Percentiles rank a stretch among this genome's conserved stretches.
These are phyloP conservation scores for Metacarcinus magister DNA, from an alignment of 2,888 invertebrate species.

Conservation along the genomic window DNA sequence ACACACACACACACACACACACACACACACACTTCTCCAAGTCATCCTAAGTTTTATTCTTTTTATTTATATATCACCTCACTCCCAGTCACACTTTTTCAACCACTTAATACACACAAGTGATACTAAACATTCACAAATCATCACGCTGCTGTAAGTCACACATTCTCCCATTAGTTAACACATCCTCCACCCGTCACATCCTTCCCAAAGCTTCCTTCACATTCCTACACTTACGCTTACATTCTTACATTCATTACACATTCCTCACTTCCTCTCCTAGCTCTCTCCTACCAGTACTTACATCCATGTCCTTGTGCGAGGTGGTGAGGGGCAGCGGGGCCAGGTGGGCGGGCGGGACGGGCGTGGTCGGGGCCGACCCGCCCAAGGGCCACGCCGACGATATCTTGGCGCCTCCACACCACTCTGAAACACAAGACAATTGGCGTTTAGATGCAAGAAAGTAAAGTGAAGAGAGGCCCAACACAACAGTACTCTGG, in stretches of 20 bases:
- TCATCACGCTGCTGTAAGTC: not conserved
- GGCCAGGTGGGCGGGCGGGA: constrained; percentile 69
- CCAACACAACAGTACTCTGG: not conserved
- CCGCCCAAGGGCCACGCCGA: constrained; percentile 82
- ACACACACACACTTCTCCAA: too few relatives aligned
- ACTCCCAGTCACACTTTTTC: not conserved
- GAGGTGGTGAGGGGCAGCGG: constrained; percentile 79
- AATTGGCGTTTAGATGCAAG: not conserved
- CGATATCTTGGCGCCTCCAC: constrained; percentile 78
- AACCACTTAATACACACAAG: not conserved
- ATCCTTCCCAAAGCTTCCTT: too few relatives aligned
- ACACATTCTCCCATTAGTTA: too few relatives aligned
- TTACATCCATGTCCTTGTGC: constrained; percentile 77
- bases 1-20: too few relatives aligned
- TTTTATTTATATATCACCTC: too few relatives aligned
- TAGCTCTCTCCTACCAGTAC: not conserved
- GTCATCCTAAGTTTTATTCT: too few relatives aligned
- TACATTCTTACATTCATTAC: not conserved
- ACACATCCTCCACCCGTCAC: too few relatives aligned
- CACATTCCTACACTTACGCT: too few relatives aligned
- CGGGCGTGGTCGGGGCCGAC: constrained; percentile 77
- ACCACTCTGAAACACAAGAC: constrained; percentile 42
- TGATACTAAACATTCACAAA: not conserved
- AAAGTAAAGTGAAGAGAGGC: not conserved
- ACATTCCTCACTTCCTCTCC: not conserved